Evolutionary conservation across 2,113 vertebrate species (phyloP), one percentile per base, ranked within the genome.

Genomic region (Prinia subflava): DNA sequence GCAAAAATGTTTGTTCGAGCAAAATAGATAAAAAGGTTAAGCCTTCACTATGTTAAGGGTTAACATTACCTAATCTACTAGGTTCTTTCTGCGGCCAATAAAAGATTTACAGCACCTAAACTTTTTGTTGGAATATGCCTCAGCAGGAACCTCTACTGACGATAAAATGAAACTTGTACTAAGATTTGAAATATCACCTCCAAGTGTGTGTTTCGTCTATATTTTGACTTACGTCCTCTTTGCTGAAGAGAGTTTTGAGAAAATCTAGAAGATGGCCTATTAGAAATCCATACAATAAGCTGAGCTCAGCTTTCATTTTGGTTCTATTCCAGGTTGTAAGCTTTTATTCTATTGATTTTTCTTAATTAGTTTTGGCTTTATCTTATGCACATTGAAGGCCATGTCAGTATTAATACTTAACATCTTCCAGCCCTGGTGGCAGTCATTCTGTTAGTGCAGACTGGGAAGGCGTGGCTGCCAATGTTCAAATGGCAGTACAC

Each of bases 291-390:
- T 76, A 78, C 16, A 74, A 30, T 59, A 49, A 74, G 18, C 27
- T 91, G 60, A 94, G 17, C 4, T 91, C 77, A 83, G 63, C 25
- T 89, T 82, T 82, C n/a, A 1, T 37, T 87, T 85, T 91, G 41
- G 35, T 62, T 62, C 35, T 55, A 37, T 49, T 76, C 56, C 71
- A 90, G 41, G 15, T 28, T 2, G 2, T 49, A 83, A 83, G 11
- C 8, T 63, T 62, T 76, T 62, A 37, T 83, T 76, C n/a, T 37
- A 95, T 67, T 64, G 78, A 87, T 69, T 87, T 92, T 91, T 92
- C 57, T 79, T 91, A 95, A 89, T 81, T 78, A 87, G 42, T 67
- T 91, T 82, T 92, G 69, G 33, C 59, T 85, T 92, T 60, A 42
- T 80, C 23, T 87, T 68, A 35, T 39, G 31, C 33, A 70, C 19